Percentiles rank a stretch among this genome's conserved stretches.
phyloP scores from a whole-genome alignment of 1,140 invertebrate species.

The Bombyx mandarina region DNA sequence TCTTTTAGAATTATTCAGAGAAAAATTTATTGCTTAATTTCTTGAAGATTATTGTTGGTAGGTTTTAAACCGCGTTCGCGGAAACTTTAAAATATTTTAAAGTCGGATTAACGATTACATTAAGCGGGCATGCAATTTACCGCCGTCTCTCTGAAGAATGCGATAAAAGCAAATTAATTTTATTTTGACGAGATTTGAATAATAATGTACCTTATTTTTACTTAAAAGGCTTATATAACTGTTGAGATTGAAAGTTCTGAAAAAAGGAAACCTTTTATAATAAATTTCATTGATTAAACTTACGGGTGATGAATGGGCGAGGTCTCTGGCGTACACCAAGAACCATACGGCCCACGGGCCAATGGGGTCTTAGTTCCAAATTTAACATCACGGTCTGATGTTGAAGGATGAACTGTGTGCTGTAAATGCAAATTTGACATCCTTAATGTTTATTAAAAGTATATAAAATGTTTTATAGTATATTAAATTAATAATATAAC shows the following conservation, averaged over 20 bases:
- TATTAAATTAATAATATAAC: not conserved
- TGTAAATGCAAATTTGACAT: conserved; percentile 13
- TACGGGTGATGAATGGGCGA: conserved; percentile 31
- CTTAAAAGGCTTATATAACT: not conserved
- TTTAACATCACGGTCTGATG: conserved; percentile 8
- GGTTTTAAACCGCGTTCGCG: no score
- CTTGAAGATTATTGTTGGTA: no score
- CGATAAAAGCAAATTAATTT: no score
- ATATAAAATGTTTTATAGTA: not conserved
- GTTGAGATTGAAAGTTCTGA: not conserved
- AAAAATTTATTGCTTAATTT: no score
- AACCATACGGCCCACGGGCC: conserved; percentile 24
- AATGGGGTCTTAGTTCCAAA: conserved; percentile 4
- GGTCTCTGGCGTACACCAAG: conserved; percentile 45
- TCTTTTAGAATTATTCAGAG: no score
- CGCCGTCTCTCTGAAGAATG: no score
- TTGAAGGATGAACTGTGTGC: conserved; percentile 44
- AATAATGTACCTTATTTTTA: no score
- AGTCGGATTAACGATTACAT: no score
- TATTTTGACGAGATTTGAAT: no score
- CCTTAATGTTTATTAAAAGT: not conserved
- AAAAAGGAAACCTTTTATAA: not conserved
- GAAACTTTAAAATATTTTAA: no score
- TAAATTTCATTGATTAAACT: conserved; percentile 2
- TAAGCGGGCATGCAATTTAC: no score